phyloP scores from a whole-genome alignment of 2,113 vertebrate species.

The Eudorcas thomsonii region DNA sequence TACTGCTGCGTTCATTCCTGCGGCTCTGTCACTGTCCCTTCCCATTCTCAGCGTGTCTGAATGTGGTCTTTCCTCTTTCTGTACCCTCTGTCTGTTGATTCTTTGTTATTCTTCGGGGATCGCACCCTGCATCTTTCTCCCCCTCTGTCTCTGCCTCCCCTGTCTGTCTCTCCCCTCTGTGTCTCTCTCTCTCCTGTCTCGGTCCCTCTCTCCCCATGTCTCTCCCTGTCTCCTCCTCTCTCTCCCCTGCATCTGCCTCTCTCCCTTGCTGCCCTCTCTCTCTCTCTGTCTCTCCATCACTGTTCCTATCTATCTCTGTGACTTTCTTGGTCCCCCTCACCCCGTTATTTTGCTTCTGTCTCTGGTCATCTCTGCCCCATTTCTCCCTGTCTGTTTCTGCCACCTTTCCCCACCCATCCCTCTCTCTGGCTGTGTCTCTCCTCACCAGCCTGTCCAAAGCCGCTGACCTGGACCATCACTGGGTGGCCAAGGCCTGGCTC shows the following conservation, averaged over 20 bases:
- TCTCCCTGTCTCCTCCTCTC: neutral
- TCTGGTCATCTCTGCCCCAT: neutral
- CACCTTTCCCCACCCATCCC: neutral
- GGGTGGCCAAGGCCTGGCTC: slow-evolving; percentile 92
- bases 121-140: fast-evolving
- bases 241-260: neutral
- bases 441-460: slow-evolving; percentile 85
- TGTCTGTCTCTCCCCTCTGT: neutral
- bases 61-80: neutral
- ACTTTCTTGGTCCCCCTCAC: neutral
- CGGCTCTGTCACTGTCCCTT: neutral
- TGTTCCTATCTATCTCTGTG: neutral
- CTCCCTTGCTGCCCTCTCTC: neutral
- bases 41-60: neutral
- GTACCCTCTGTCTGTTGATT: neutral
- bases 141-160: no score
- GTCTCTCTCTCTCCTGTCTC: neutral
- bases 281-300: neutral
- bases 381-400: neutral
- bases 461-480: slow-evolving; percentile 92
- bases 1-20: neutral
- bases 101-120: neutral
- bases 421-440: neutral
- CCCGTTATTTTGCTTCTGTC: neutral
- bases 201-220: neutral